Conservation (phyloP, 2,797 vertebrate genomes). For the Alosa sapidissima region DNA sequence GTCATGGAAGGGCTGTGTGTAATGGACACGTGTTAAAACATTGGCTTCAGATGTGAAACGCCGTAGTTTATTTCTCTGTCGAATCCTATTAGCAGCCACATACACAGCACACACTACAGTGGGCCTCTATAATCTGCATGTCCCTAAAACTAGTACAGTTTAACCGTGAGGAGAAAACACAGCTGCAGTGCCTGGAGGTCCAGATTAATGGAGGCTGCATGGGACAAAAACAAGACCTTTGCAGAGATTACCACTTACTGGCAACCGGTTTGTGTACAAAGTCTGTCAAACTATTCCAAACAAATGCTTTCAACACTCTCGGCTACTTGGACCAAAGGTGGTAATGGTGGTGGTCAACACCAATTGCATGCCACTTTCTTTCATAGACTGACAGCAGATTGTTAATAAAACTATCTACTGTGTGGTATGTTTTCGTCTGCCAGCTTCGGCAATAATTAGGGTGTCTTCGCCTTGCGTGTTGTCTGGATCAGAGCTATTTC, state of each 20-base stretch:
- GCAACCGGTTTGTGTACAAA: not conserved
- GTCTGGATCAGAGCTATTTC: slow-evolving; percentile 45
- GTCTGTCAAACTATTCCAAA: not conserved
- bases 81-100: not conserved
- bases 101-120: not conserved
- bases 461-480: slow-evolving; percentile 1
- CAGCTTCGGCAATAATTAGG: not conserved
- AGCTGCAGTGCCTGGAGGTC: slow-evolving; percentile 25
- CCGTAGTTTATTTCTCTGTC: not conserved
- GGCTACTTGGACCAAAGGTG: not conserved
- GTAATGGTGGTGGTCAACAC: not conserved
- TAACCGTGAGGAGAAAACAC: slow-evolving; percentile 26
- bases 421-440: not conserved
- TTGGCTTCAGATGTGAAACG: not conserved
- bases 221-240: slow-evolving; percentile 22
- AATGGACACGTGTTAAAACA: not conserved
- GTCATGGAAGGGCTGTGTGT: not conserved
- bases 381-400: not conserved
- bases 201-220: not conserved
- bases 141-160: not conserved
- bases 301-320: not conserved
- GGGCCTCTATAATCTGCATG: not conserved
- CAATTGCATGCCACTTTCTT: not conserved
- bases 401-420: not conserved
- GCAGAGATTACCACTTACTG: not conserved